Evolutionary conservation across 2,888 invertebrate genomes (phyloP), one percentile per base, ranked within the genome.

Genomic region (Subacronicta megacephala): DNA sequence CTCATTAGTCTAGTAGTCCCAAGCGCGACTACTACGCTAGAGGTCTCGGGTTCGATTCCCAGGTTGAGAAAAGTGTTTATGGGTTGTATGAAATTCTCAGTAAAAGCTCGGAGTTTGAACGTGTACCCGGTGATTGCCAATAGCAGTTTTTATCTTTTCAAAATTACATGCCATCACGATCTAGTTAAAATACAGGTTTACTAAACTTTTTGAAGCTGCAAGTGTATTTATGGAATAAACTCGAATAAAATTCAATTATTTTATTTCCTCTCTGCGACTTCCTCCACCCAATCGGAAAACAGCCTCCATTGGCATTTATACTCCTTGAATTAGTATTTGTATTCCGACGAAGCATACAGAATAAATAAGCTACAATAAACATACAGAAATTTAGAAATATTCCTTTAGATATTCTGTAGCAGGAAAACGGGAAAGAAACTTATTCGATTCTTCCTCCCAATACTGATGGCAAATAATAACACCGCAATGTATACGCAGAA

Each of bases 361-460:
- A 20, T 35, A 26, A 69, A 62, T 51, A 51, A 42, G 38, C 31
- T 31, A 47, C 47, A 68, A 63, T 49, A 68, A 52, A 47, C 16
- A 44, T 47, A 41, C 31, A 44, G 62, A 53, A 58, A 26, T 71
- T 64, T 47, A 45, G 46, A 58, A 70, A 71, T 57, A 65, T 65
- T 31, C 6, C 29, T 40, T 40, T 45, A 43, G 36, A 33, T 71
- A 47, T 67, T 65, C 29, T 17, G 58, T 17, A 45, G 43, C 17
- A 58, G 58, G 66, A 54, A 71, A 67, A 65, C 33, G 36, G 10
- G 63, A 15, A 45, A 45, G 18, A 62, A 62, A 31, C 40, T 36
- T 62, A 69, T 52, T 69, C 62, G 47, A 62, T 53, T 62, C 35
- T 31, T 45, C 31, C 31, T 13, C 23, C 12, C 20, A 46, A 52